A percentile compares a stretch with the other conserved stretches of the same genome.
phyloP scores from a whole-genome alignment of 2,888 invertebrate genomes.

The Drosophila birchii region DNA sequence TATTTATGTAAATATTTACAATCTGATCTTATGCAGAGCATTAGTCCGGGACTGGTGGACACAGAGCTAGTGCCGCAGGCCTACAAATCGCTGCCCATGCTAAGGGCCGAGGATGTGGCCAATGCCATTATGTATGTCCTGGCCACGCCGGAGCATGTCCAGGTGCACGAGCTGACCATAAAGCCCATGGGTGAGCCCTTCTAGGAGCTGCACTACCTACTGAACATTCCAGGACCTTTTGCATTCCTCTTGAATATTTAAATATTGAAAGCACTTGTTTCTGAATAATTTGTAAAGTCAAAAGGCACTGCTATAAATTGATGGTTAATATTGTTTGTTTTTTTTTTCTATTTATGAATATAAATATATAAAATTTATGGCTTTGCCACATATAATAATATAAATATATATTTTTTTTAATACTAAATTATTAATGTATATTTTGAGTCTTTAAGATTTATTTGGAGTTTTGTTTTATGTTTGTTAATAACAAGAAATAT shows the following conservation, averaged over 20 bases:
- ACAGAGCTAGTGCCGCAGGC: conserved; percentile 83
- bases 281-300: conserved; percentile 8
- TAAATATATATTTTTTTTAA: no score
- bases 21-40: conserved; percentile 67
- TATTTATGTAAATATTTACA: neutral
- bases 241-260: neutral
- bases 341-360: no score
- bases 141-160: conserved; percentile 75
- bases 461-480: no score
- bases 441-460: no score
- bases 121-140: conserved; percentile 71
- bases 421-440: no score
- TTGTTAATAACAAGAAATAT: no score
- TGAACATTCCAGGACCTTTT: neutral
- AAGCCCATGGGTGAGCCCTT: conserved; percentile 78
- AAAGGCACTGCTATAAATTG: neutral
- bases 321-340: no score
- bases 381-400: no score
- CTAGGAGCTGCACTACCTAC: conserved; percentile 19
- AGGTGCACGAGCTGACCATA: conserved; percentile 77
- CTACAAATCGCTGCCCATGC: conserved; percentile 58
- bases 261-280: neutral
- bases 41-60: conserved; percentile 85
- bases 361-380: no score
- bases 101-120: conserved; percentile 75